Base-by-base conservation (phyloP, 2,113 vertebrate genomes). In the Struthidea cinerea region DNA sequence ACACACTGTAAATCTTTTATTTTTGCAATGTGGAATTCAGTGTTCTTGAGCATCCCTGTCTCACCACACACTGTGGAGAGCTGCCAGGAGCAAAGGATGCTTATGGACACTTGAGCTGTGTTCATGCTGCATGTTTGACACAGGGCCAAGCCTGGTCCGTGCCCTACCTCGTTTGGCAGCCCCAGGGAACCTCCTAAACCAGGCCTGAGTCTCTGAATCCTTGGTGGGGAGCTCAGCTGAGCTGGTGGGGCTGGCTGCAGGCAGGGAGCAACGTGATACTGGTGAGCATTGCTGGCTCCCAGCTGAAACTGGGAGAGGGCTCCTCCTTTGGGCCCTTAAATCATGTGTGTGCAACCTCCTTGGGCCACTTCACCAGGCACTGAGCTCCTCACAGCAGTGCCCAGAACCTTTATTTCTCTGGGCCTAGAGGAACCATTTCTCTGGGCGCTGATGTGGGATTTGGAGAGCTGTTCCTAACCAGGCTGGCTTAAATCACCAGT, bases 321-420 rank as follows among this genome's bases (percentile, higher is more conserved):
- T 87, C 63, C 65, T 65, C 64, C 28, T 33, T 3, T 21, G 27
- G 42, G 50, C 33, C 60, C 44, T 18, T 9, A 11, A 57, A 80
- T 37, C 28, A 16, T 8, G 11, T 1, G 3, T 12, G 17, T 56
- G 52, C 52, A 16, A 0, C 69, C 47, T 47, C 37, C 11, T 12
- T 24, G 76, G 60, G 65, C 35, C 60, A 8, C 60, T 49, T 20
- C 23, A 21, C 6, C 24, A 49, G 79, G 19, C 2, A 1, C 4
- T 50, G 84, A 81, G 55, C 44, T 71, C 47, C 61, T 76, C 8
- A 4, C 80, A 85, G 70, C 81, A 35, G 0, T 71, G 56, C 60
- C 57, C 35, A 2, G 16, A 49, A 49, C 26, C 1, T 23, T 76
- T 33, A 6, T 52, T 35, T 35, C 49, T 23, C 50, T 57, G 42